A percentile compares a stretch with the other conserved stretches of the same genome.
Conservation (phyloP, 2,888 invertebrate species). For the Fragum fragum region DNA sequence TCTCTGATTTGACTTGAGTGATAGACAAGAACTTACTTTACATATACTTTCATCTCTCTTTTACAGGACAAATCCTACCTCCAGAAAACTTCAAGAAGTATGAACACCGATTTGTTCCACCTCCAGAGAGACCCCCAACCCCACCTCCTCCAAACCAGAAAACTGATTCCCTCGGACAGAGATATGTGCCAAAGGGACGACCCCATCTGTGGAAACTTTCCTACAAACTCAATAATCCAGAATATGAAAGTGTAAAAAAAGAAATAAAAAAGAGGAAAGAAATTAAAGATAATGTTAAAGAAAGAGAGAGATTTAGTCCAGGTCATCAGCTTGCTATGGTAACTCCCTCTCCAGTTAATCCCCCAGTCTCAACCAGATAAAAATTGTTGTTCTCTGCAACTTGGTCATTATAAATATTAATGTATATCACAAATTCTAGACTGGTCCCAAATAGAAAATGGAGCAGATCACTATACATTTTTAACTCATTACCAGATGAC, state of each 20-base stretch:
- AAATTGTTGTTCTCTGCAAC: neutral
- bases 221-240: slow-evolving; percentile 83
- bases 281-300: slow-evolving; percentile 58
- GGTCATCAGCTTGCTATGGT: slow-evolving; percentile 59
- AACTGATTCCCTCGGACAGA: slow-evolving; percentile 82
- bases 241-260: slow-evolving; percentile 79
- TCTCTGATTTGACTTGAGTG: no score
- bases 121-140: slow-evolving; percentile 75
- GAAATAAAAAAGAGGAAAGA: slow-evolving; percentile 73
- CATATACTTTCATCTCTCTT: no score
- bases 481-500: no score
- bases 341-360: slow-evolving; percentile 57
- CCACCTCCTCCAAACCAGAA: slow-evolving; percentile 78
- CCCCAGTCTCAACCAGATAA: slow-evolving; percentile 57
- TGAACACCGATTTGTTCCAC: slow-evolving; percentile 80
- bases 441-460: no score
- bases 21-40: no score
- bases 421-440: no score
- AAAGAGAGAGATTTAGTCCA: slow-evolving; percentile 53
- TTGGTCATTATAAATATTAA: no score
- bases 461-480: no score
- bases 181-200: slow-evolving; percentile 77
- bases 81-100: slow-evolving; percentile 85
- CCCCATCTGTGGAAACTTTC: slow-evolving; percentile 84
- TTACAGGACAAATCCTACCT: slow-evolving; percentile 84